Base-by-base conservation (phyloP, 2,888 invertebrate species). In the Zygaena filipendulae region DNA sequence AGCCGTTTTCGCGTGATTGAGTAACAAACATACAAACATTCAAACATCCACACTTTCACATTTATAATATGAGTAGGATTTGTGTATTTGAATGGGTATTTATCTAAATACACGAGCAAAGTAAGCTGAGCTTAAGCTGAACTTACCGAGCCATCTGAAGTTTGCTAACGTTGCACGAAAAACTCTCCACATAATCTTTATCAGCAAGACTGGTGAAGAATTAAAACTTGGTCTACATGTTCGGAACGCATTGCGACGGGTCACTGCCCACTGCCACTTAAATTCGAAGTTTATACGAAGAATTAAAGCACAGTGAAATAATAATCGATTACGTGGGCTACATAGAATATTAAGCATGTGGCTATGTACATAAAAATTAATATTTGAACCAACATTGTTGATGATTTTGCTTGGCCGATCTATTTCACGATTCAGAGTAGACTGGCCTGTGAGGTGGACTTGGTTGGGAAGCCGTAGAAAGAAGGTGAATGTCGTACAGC, bases 301-400 rank as follows among this genome's bases (percentile, higher is more conserved):
- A 18, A 25, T 48, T 39, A 55, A 8, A 56, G 40, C 14, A 54
- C 57, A 2, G 69, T 63, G 25, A 77, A 52, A 41, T 77, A 79
- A 36, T 74, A 79, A 40, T 81, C 81, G 33, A 81, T 75, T 29
- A 80, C 63, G 29, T 77, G 74, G 2, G 72, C 77, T 20, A 77
- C 67, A 45, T 81, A 81, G 49, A 81, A 75, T 25, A 81, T 37
- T 9, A 80, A 52, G 42, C 79, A 81, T 6, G 71, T 72, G 30
- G 62, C 74, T 29, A 80, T 74, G 55, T 81, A 81, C 69, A 80
- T 74, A 57, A 81, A 75, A 24, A 81, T 74, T 10, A 81, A 59
- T 23, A 81, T 75, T 41, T 81, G 81, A 8, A 81, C 71, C 54
- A 81, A 57, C 81, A 81, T 81, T 53, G 43, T 66, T 35, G 19